These are phyloP conservation scores for Pipa parva DNA, from an alignment of 2,113 vertebrate species.

Conservation along the genomic window DNA sequence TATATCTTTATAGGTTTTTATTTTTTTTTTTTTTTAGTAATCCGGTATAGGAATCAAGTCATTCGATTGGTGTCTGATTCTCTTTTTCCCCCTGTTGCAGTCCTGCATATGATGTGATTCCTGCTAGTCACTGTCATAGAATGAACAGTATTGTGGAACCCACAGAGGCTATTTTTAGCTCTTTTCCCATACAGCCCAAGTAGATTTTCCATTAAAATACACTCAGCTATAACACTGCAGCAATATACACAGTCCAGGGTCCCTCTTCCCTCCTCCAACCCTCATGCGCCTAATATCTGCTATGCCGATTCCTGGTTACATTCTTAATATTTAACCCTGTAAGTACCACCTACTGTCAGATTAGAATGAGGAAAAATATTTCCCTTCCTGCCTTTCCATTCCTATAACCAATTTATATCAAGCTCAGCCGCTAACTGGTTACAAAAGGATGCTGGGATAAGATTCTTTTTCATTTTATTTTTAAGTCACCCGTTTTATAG, in stretches of 20 bases:
- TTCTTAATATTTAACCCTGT: conserved; percentile 2
- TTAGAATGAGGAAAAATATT: too few relatives aligned
- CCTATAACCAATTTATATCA: too few relatives aligned
- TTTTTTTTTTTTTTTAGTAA: conserved; percentile 17
- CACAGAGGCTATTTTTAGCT: conserved; percentile 42
- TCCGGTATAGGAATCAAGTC: background rate
- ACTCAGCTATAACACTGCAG: conserved; percentile 32
- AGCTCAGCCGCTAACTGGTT: too few relatives aligned
- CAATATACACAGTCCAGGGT: conserved; percentile 27
- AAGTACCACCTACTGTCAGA: background rate
- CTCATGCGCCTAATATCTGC: background rate
- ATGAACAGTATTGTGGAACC: conserved; percentile 25
- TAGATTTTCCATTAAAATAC: conserved; percentile 37
- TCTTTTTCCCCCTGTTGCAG: conserved; percentile 9
- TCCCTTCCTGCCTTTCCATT: too few relatives aligned
- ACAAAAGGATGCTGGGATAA: too few relatives aligned
- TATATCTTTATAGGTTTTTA: too few relatives aligned
- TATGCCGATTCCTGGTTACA: conserved; percentile 1
- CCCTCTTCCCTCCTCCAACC: conserved; percentile 14
- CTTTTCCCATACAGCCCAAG: conserved; percentile 25
- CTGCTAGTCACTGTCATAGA: conserved; percentile 35
- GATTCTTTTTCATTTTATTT: too few relatives aligned
- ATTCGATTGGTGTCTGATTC: background rate
- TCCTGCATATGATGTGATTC: conserved; percentile 17
- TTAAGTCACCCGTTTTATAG: too few relatives aligned